These are phyloP conservation scores for Luperina testacea DNA, from an alignment of 2,888 invertebrate species.

Conservation along the genomic window DNA sequence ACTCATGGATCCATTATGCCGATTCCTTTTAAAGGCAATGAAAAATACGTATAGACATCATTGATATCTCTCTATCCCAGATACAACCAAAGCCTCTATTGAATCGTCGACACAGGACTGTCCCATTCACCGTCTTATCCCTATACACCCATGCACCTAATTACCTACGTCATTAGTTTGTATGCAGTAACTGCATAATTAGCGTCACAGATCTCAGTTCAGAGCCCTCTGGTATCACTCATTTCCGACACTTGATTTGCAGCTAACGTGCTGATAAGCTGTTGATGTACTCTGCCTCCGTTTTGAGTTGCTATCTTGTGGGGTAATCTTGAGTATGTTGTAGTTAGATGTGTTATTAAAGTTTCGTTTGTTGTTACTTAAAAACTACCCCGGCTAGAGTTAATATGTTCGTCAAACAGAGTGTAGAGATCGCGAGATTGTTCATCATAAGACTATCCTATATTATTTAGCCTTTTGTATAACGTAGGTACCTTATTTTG, in stretches of 20 bases:
- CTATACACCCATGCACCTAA: slow-evolving; percentile 16
- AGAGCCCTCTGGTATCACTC: slow-evolving; percentile 36
- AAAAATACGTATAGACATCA: neutral
- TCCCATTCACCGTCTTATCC: slow-evolving; percentile 8
- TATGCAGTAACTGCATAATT: slow-evolving; percentile 49
- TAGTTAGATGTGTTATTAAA: slow-evolving; percentile 4
- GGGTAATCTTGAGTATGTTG: slow-evolving; percentile 6
- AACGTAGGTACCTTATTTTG: neutral
- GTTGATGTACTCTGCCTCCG: slow-evolving; percentile 32
- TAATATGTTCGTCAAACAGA: neutral
- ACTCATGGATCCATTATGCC: neutral
- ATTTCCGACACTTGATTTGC: slow-evolving; percentile 61
- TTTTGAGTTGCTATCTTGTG: slow-evolving; percentile 22
- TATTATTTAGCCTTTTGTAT: neutral
- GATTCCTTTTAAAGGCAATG: no score
- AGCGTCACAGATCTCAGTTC: slow-evolving; percentile 34
- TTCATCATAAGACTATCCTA: neutral
- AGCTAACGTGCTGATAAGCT: slow-evolving; percentile 47
- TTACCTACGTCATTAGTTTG: slow-evolving; percentile 44
- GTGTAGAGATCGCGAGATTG: neutral
- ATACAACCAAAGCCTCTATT: slow-evolving; percentile 2
- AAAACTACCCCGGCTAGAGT: neutral
- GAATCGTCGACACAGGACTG: neutral
- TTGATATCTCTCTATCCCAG: neutral
- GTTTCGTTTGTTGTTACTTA: neutral